Base-by-base conservation (phyloP, 2,888 invertebrate species). In the Mellilla xanthometata region DNA sequence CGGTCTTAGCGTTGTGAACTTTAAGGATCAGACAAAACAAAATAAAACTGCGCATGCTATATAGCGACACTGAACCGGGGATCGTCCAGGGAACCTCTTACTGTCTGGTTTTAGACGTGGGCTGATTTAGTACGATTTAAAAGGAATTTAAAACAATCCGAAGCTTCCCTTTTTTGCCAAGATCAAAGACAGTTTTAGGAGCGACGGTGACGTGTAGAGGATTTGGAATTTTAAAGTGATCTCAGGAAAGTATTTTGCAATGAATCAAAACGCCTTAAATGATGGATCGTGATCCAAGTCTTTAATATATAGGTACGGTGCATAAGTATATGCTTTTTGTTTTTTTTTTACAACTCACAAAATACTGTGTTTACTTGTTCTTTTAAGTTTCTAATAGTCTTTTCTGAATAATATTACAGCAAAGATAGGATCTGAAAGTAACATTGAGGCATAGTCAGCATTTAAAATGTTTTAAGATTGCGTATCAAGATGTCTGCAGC, bases 1-100 rank as follows among this genome's bases (percentile, higher is more conserved):
- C 88, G 88, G 88, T 89, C 87, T 82, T 83, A 83, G 86, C 84
- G 67, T 81, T 84, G 81, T 86, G 87, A 87, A 87, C 88, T 86
- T 86, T 83, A 85, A 81, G 81, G 76, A 81, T 80, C 81, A 65
- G 68, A 74, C 76, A 72, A 83, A 86, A 85, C 72, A 76, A 84
- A 86, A 85, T 77, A 84, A 87, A 81, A 74, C 69, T 65, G 62
- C 59, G 68, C 47, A 51, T 53, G 52, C 68, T 61, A 69, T 69
- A 79, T 72, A 74, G 81, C 81, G 80, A 81, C 81, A 79, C 72
- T 65, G 72, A 72, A 71, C 73, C 64, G 59, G 68, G 70, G 68
- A 67, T 66, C 15, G 15, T n/a, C n/a, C n/a, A n/a, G n/a, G 19
- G 61, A 60, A 63, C 69, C 64, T 68, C 71, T 76, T 76, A 76